Percentiles rank a stretch among this genome's conserved stretches.
Conservation (phyloP, 2,888 invertebrate genomes). For the Drosophila mayaguana region DNA sequence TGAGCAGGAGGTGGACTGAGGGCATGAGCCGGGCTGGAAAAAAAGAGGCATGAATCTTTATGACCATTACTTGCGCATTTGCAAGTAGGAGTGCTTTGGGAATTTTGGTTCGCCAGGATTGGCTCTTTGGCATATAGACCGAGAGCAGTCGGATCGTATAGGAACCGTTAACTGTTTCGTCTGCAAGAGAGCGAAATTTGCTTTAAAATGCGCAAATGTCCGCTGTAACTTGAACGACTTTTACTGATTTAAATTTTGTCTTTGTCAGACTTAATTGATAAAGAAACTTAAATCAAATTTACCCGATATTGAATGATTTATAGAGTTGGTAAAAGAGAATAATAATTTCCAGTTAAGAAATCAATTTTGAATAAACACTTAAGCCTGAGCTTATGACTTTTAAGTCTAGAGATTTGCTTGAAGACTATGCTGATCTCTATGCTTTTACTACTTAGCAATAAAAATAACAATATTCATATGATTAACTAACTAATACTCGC, state of each 20-base stretch:
- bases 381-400: neutral
- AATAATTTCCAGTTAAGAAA: neutral
- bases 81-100: neutral
- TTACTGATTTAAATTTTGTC: neutral
- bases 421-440: neutral
- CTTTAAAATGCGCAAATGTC: neutral
- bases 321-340: too few relatives aligned
- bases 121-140: neutral
- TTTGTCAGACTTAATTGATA: neutral
- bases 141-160: neutral
- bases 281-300: too few relatives aligned
- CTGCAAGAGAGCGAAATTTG: neutral
- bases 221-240: neutral
- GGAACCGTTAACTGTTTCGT: neutral
- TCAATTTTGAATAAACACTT: neutral
- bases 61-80: conserved; percentile 7
- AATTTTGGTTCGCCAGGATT: neutral
- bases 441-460: neutral
- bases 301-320: too few relatives aligned
- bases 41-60: neutral
- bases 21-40: neutral
- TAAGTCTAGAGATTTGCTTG: neutral
- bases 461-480: neutral
- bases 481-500: conserved; percentile 1
- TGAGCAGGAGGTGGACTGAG: neutral